phyloP scores from a whole-genome alignment of 2,888 invertebrate species.

The Acronicta alni region DNA sequence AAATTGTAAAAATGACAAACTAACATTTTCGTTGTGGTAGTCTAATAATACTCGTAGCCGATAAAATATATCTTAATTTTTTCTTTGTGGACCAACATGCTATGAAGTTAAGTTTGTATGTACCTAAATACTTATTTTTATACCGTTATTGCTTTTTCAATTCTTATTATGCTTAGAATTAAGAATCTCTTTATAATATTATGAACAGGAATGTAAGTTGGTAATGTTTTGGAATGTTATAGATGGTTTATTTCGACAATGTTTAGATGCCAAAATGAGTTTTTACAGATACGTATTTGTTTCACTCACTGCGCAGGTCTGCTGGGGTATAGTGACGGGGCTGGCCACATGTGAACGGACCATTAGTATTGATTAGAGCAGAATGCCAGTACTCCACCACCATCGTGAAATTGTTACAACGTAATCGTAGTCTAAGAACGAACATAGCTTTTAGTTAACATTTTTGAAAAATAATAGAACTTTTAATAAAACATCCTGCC shows the following conservation, averaged over 20 bases:
- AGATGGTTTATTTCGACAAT: slow-evolving; percentile 51
- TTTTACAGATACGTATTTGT: slow-evolving; percentile 54
- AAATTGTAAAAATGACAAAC: slow-evolving; percentile 49
- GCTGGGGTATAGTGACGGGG: slow-evolving; percentile 1
- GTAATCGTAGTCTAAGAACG: slow-evolving; percentile 55
- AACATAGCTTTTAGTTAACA: slow-evolving; percentile 67
- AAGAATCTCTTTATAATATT: slow-evolving; percentile 59
- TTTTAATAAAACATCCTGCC: slow-evolving; percentile 83
- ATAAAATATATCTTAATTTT: slow-evolving; percentile 49
- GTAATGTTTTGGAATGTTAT: slow-evolving; percentile 45
- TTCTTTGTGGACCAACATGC: slow-evolving; percentile 69
- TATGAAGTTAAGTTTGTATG: slow-evolving; percentile 59
- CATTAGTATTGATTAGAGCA: slow-evolving; percentile 14
- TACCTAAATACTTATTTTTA: slow-evolving; percentile 68
- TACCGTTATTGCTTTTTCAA: slow-evolving; percentile 65
- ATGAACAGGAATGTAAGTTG: slow-evolving; percentile 51
- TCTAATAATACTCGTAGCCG: slow-evolving; percentile 45
- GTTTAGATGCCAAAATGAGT: slow-evolving; percentile 67
- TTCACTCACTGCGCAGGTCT: slow-evolving; percentile 31
- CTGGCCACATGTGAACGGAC: not conserved
- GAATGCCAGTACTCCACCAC: slow-evolving; percentile 33
- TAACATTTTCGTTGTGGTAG: slow-evolving; percentile 29
- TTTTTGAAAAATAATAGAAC: slow-evolving; percentile 72
- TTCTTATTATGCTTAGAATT: slow-evolving; percentile 62
- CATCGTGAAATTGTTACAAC: slow-evolving; percentile 45